Base-by-base conservation (phyloP, 2,888 invertebrate species). In the Eledona agricola region DNA sequence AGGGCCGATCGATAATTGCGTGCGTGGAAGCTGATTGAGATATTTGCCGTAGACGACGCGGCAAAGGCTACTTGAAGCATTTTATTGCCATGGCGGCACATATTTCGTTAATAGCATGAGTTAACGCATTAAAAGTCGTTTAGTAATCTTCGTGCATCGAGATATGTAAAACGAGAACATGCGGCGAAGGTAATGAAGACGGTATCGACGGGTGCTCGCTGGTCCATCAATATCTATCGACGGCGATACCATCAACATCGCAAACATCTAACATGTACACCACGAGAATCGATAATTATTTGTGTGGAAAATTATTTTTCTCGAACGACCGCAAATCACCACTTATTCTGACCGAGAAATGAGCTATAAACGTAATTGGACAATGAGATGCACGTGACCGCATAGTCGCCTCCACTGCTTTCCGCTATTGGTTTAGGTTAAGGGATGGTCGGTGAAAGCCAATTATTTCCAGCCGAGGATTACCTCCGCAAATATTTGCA, bases 101-200 rank as follows among this genome's bases (percentile, higher is more conserved):
- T 73, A 74, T 72, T 73, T 73, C 65, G 72, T 70, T 70, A 72
- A 73, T 73, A 72, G 73, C 74, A 73, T 72, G 73, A 73, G 72
- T 71, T 73, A 70, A 66, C 62, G 71, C 72, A 74, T 74, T 74
- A 73, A 74, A 72, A 71, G 71, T 72, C 72, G 71, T 69, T 72
- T 72, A 71, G 72, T 69, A 70, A 74, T 74, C 73, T 72, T 72
- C 75, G 74, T 74, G 73, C 73, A 75, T 75, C 75, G 71, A 70
- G 74, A 72, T 75, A 75, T 75, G 76, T 75, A 74, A 74, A 76
- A 72, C 71, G 73, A 68, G 72, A 73, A 70, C 74, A 73, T 72
- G 73, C 71, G 69, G 71, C 59, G 69, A 66, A 56, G 66, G 67
- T 71, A 72, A 72, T 71, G 70, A 72, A 72, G 71, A 71, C 71